These are phyloP conservation scores for Ceriagrion tenellum DNA, from an alignment of 2,888 invertebrate species.

Conservation along the genomic window DNA sequence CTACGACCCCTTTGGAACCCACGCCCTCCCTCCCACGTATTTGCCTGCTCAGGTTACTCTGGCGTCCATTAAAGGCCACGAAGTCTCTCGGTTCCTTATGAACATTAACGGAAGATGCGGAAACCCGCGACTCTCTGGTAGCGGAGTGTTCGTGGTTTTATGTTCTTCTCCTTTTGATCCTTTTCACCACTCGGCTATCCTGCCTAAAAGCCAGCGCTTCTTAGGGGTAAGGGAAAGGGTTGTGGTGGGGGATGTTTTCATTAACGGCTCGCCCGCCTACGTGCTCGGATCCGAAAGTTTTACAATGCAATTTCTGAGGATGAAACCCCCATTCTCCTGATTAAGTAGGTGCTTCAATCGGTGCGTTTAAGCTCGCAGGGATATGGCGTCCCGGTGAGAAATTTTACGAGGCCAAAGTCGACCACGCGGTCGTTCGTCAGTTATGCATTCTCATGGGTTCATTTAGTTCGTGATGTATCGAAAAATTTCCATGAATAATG, in stretches of 20 bases:
- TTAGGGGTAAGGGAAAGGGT: neutral
- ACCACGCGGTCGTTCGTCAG: neutral
- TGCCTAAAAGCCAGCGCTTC: neutral
- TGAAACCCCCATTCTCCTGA: constrained; percentile 23
- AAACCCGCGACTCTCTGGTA: neutral
- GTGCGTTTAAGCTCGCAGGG: neutral
- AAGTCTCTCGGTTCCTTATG: neutral
- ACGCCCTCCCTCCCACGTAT: neutral
- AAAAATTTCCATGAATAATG: neutral
- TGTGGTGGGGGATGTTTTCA: neutral
- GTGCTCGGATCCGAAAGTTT: neutral
- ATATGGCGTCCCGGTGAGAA: neutral
- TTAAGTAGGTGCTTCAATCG: neutral
- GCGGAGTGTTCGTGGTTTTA: neutral
- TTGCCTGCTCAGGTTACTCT: neutral
- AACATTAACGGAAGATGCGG: neutral
- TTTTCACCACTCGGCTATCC: neutral
- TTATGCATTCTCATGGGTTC: neutral
- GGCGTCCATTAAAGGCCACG: neutral
- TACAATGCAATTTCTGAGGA: neutral
- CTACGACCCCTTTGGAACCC: neutral
- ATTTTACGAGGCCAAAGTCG: neutral
- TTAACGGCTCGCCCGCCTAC: neutral
- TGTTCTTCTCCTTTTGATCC: neutral
- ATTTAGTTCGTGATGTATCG: neutral